phyloP scores from a whole-genome alignment of 35 echinoderm and acorn worm species.

The Acanthaster planci region DNA sequence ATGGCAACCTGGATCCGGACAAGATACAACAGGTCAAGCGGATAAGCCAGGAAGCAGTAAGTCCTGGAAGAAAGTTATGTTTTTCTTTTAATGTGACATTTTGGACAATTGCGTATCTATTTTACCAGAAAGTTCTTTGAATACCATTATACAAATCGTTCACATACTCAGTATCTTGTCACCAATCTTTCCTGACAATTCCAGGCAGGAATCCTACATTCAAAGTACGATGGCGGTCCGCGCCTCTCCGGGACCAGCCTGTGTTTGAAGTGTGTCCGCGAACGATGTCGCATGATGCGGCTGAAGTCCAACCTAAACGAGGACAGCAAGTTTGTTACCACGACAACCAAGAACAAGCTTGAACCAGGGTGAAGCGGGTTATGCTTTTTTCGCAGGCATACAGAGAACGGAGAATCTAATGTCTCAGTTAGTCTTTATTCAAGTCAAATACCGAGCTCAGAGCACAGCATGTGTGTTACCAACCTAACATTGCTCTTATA shows the following conservation, averaged over 20 bases:
- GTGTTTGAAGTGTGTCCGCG: constrained; percentile 68
- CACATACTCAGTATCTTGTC: no score
- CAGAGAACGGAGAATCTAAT: not conserved
- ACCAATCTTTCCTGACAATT: constrained; percentile 3
- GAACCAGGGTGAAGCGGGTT: constrained; percentile 14
- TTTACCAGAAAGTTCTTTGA: no score
- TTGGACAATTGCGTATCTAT: not conserved
- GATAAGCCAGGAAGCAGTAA: constrained; percentile 75
- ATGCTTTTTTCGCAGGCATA: not conserved
- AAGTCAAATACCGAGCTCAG: no score
- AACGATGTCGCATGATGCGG: constrained; percentile 61
- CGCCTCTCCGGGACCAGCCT: constrained; percentile 45
- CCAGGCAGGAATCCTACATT: constrained; percentile 73
- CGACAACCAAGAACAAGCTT: constrained; percentile 62
- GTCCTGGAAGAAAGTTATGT: constrained; percentile 8
- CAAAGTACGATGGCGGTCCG: constrained; percentile 69
- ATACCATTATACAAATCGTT: no score
- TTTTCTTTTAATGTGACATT: not conserved
- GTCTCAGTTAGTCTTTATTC: no score
- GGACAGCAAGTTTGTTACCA: constrained; percentile 78
- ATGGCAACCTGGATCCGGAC: constrained; percentile 79
- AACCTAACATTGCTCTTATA: no score
- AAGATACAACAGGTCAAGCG: constrained; percentile 79
- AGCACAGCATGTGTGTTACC: no score
- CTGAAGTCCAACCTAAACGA: constrained; percentile 62